These are phyloP conservation scores for Oreochromis aureus DNA, from an alignment of 2,113 vertebrate genomes.

Conservation along the genomic window DNA sequence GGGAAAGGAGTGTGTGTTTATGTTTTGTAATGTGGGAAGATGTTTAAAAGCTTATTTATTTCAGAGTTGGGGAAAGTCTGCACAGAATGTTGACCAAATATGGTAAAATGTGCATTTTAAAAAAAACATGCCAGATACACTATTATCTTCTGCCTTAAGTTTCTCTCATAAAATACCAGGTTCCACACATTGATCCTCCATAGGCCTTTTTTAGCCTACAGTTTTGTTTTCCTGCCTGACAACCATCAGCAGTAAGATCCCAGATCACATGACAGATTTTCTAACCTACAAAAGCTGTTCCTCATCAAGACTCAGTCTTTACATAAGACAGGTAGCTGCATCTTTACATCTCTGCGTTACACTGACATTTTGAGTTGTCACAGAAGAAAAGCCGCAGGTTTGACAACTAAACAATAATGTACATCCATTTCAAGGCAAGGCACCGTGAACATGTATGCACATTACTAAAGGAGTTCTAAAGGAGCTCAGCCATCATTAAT, in stretches of 20 bases:
- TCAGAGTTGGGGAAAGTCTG: not conserved
- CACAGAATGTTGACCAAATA: not conserved
- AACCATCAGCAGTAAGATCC: not conserved
- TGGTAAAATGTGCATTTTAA: not conserved
- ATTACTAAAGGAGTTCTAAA: not conserved
- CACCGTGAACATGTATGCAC: not conserved
- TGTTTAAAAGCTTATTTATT: not conserved
- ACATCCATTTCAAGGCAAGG: not conserved
- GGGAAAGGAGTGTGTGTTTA: not conserved
- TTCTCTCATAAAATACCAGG: not conserved
- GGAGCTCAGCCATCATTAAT: not conserved
- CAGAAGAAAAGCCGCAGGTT: not conserved
- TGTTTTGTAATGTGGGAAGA: not conserved
- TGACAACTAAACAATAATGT: not conserved
- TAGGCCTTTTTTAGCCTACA: not conserved
- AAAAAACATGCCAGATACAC: not conserved
- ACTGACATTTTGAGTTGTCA: not conserved
- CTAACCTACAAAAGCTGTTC: not conserved
- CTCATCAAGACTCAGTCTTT: not conserved
- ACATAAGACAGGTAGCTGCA: not conserved
- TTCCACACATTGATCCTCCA: not conserved
- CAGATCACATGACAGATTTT: not conserved
- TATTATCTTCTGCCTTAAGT: not conserved
- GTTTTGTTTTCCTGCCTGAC: not conserved
- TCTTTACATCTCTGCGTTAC: not conserved